Percentiles rank a stretch among this genome's conserved stretches.
Evolutionary conservation across 2,113 vertebrate species (phyloP).

Genomic region (Andinoacara biseriatus): DNA sequence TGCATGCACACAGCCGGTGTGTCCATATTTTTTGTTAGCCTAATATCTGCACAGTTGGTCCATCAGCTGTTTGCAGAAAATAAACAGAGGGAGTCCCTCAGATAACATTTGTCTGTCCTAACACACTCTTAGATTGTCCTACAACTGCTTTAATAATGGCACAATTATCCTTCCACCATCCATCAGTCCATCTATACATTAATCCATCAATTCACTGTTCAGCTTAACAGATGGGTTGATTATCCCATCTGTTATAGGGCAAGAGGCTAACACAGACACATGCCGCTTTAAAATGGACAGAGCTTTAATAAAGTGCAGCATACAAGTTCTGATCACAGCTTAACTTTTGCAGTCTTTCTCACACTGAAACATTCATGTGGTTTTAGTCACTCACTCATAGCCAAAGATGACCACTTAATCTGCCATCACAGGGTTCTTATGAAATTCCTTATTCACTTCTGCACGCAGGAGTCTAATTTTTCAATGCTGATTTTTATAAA

Average conservation of each 20-base stretch:
- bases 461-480: background rate
- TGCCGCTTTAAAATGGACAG: background rate
- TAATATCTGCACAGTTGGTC: background rate
- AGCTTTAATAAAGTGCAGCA: background rate
- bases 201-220: no score
- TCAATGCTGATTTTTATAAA: no score
- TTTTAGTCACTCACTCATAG: background rate
- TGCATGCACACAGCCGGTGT: background rate
- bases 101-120: background rate
- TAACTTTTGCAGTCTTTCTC: background rate
- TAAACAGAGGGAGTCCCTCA: background rate
- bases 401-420: slow-evolving; percentile 17
- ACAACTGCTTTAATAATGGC: background rate
- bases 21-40: background rate
- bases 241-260: no score
- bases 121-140: background rate
- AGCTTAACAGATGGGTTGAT: no score
- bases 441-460: background rate
- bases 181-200: no score
- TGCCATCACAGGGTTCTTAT: slow-evolving; percentile 23
- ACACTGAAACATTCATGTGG: background rate
- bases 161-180: no score
- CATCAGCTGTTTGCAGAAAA: background rate
- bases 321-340: no score
- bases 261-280: background rate